Base-by-base conservation (phyloP, 2,113 vertebrate species). In the Plecturocebus donacophilus region DNA sequence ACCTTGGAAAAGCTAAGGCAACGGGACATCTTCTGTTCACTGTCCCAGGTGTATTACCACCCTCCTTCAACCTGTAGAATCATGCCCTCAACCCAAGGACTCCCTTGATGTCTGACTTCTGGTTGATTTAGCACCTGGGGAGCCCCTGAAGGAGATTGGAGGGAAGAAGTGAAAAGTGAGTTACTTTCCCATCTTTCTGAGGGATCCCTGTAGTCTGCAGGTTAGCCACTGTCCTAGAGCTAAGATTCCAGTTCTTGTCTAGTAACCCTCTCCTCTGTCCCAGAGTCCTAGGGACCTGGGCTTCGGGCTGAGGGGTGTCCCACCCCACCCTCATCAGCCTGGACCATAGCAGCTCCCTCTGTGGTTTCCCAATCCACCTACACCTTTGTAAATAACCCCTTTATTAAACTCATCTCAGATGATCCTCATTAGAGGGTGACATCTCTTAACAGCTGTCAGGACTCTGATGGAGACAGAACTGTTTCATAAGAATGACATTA, bases 31-130 rank as follows among this genome's bases (percentile, higher is more conserved):
- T 81, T 66, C 23, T 8, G 6, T 52, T 66, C 58, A 23, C 32
- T 83, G 6, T 52, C n/a, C 20, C 1, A 0, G 4, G 27, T 32
- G 40, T 9, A 1, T n/a, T 64, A n/a, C n/a, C n/a, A 6, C 3
- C 21, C 38, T 49, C 25, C 58, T 80, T 40, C 7, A 47, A 9
- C 20, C 13, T 64, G 49, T 45, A 49, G 58, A 40, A 23, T 14
- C 38, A 21, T 13, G 40, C 2, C 1, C 3, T 49, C 68, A 52
- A 32, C 4, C 32, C 21, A 38, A 14, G n/a, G 25, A 9, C 23
- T 45, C 27, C 73, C 13, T 54, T 7, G 32, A 49, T 40, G 3
- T 5, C 68, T 52, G 40, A 23, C 23, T 68, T 54, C 45, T 19
- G 19, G 25, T 54, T 25, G 54, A 52, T 40, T 75, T n/a, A 56